Base-by-base conservation (phyloP, 2,797 vertebrate species). In the Anguilla anguilla region DNA sequence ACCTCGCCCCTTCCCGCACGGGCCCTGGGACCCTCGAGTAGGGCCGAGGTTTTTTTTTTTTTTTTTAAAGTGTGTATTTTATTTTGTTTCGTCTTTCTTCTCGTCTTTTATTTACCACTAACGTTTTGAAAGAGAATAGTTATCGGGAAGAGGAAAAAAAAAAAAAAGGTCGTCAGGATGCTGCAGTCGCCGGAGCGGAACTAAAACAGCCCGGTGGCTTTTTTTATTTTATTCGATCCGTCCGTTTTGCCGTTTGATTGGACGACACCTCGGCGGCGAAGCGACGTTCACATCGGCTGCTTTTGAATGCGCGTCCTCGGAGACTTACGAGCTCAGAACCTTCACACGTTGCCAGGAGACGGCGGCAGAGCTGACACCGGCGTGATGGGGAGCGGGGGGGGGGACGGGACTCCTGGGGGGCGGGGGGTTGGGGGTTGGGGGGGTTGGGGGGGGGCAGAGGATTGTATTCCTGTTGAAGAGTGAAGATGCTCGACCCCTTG, bases 11-110 rank as follows among this genome's bases (percentile, higher is more conserved):
- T 2, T 53, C 31, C 11, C 6, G 6, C 61, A 39, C 67, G 6
- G 49, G 57, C 22, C 15, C 39, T 69, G 43, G 51, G 81, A 51
- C 31, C 4, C 61, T 10, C 15, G 55, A 85, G 59, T 19, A 15
- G 86, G 72, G 81, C 57, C 19, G 15, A 74, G 46, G 51, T 53
- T 86, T 19, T 59, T 83, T 31, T 88, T 87, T 84, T 39, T 87
- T 79, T 79, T 77, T 31, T 59, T 86, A n/a, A 88, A 39, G 85
- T 84, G 46, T 85, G n/a, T 64, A 83, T n/a, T 61, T 85, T 55
- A 9, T 25, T 69, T 3, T 57, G 49, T 85, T 85, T 69, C 0
- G 61, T 86, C 77, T 35, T 31, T 59, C 49, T 28, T 83, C 64
- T 74, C 25, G 51, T 17, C 13, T 61, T 17, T 86, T 31, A 3